phyloP scores from a whole-genome alignment of 2,888 invertebrate species.

The Criorhina ranunculi region DNA sequence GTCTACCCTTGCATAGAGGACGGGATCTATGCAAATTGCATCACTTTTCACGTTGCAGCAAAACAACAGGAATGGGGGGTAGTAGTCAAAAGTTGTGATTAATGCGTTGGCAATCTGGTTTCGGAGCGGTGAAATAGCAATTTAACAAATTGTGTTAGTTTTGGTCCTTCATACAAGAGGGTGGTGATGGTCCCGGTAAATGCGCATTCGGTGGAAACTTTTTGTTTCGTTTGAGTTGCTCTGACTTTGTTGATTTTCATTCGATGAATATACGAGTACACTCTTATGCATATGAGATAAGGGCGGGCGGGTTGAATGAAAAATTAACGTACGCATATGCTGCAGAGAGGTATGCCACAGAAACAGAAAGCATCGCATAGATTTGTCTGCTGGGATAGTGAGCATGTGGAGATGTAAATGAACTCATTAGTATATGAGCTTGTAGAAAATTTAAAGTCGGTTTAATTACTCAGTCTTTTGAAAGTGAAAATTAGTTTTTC shows the following conservation, averaged over 20 bases:
- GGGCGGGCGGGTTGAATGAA: too few species aligned
- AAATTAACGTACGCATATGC: too few species aligned
- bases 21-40: slow-evolving; percentile 17
- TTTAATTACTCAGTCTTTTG: too few species aligned
- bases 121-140: slow-evolving; percentile 21
- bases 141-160: slow-evolving; percentile 28
- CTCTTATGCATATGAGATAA: too few species aligned
- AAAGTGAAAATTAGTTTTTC: too few species aligned
- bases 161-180: neutral
- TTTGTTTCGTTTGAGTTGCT: neutral
- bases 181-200: neutral
- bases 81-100: slow-evolving; percentile 9
- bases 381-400: neutral
- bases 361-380: too few species aligned
- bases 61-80: too few species aligned
- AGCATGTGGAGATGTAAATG: neutral
- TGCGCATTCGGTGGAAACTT: neutral
- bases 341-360: too few species aligned
- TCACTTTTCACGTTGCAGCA: neutral
- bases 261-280: slow-evolving; percentile 10
- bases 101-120: slow-evolving; percentile 36
- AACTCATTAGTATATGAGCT: neutral
- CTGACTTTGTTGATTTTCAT: neutral
- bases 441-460: neutral
- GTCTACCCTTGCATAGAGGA: neutral